Percentiles rank a stretch among this genome's conserved stretches.
phyloP scores from a whole-genome alignment of 2,888 invertebrate species.

The Autographa gamma region DNA sequence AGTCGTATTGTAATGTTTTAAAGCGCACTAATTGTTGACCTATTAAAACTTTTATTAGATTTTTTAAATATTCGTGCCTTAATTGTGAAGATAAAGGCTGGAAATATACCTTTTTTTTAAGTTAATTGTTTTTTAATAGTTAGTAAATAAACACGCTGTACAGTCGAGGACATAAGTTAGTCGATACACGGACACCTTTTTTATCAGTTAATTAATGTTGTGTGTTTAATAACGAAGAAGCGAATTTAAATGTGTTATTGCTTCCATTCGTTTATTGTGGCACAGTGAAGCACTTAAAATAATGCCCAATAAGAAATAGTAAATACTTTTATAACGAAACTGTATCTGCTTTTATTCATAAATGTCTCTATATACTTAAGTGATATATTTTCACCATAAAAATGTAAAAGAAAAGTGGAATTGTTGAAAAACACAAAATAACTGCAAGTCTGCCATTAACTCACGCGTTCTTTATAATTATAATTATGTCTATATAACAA shows the following conservation, averaged over 20 bases:
- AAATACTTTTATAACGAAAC: no score
- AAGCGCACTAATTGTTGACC: conserved; percentile 10
- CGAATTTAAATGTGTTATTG: no score
- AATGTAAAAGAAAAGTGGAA: no score
- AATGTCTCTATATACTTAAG: no score
- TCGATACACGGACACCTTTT: background rate
- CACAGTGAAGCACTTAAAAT: no score
- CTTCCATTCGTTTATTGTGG: no score
- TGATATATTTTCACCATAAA: no score
- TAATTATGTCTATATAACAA: background rate
- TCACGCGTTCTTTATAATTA: background rate
- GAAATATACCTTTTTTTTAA: background rate
- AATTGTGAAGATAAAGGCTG: background rate
- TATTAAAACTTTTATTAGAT: background rate
- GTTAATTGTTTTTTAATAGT: background rate
- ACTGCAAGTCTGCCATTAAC: background rate
- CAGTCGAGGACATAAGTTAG: background rate
- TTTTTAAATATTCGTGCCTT: background rate
- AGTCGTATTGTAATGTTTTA: conserved; percentile 26
- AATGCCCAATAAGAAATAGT: no score
- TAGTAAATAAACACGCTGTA: background rate
- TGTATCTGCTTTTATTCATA: no score
- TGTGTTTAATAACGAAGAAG: no score
- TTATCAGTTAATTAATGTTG: no score
- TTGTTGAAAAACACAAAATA: no score